phyloP scores from a whole-genome alignment of 2,797 vertebrate genomes.

The Parauchenoglanis punctatus region DNA sequence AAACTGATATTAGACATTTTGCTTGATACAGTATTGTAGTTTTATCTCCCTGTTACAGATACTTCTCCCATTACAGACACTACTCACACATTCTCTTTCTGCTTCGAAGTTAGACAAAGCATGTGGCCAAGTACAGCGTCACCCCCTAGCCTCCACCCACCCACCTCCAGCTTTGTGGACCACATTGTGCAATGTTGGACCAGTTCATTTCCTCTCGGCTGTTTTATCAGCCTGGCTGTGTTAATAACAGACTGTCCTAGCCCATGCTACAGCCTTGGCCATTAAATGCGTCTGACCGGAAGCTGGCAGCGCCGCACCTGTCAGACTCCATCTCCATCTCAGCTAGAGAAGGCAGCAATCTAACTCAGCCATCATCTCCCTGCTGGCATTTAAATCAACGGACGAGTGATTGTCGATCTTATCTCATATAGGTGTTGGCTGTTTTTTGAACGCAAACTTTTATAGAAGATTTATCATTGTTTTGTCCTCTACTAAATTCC shows the following conservation, averaged over 20 bases:
- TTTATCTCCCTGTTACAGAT: neutral
- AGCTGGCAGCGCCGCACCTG: constrained; percentile 55
- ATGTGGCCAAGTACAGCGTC: constrained; percentile 31
- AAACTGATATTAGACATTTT: constrained; percentile 9
- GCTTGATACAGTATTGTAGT: constrained; percentile 22
- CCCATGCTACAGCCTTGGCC: constrained; percentile 23
- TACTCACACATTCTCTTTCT: constrained; percentile 36
- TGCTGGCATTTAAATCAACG: constrained; percentile 57
- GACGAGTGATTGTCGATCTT: constrained; percentile 39
- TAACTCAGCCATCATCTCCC: constrained; percentile 47
- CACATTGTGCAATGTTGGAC: constrained; percentile 52
- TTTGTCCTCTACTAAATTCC: neutral
- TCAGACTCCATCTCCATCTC: constrained; percentile 49
- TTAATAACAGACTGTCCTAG: constrained; percentile 41
- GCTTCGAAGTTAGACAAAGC: constrained; percentile 22
- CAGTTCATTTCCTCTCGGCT: constrained; percentile 53
- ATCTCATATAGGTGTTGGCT: constrained; percentile 35
- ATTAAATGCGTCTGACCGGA: constrained; percentile 48
- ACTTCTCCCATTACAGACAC: constrained; percentile 12
- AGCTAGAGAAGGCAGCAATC: constrained; percentile 50
- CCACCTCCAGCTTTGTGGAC: constrained; percentile 2
- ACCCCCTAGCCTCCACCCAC: constrained; percentile 5
- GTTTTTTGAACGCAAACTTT: constrained; percentile 31
- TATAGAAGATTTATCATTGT: constrained; percentile 37
- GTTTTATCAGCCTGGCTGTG: constrained; percentile 45